A percentile compares a stretch with the other conserved stretches of the same genome.
Evolutionary conservation across 2,888 invertebrate genomes (phyloP).

Genomic region (Eueremaeus valkanovi): DNA sequence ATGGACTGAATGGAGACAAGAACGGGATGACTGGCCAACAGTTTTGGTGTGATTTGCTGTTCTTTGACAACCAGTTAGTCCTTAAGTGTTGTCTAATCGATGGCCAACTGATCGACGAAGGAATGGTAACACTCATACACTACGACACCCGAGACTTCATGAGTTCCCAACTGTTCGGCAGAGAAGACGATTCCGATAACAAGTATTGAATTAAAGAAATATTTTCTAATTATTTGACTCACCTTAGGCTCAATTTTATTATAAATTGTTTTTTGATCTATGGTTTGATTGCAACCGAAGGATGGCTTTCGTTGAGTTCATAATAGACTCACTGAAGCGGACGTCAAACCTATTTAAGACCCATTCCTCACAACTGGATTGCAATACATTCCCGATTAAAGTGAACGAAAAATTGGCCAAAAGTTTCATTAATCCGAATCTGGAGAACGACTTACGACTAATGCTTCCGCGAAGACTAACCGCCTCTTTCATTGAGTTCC

Average conservation of each 20-base stretch:
- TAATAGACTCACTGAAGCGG: conserved; percentile 26
- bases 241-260: too few relatives aligned
- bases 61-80: not conserved
- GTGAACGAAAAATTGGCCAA: not conserved
- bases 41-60: conserved; percentile 5
- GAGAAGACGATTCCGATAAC: conserved; percentile 20
- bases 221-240: too few relatives aligned
- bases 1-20: not conserved
- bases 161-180: conserved; percentile 38
- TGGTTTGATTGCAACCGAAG: not conserved
- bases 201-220: not conserved
- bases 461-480: conserved; percentile 31
- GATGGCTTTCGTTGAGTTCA: conserved; percentile 39
- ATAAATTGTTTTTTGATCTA: not conserved
- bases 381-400: conserved; percentile 3
- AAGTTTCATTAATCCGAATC: not conserved
- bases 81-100: conserved; percentile 16
- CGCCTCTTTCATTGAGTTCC: conserved; percentile 30
- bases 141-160: conserved; percentile 40
- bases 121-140: conserved; percentile 35
- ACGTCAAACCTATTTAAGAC: conserved; percentile 20
- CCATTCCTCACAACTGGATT: not conserved
- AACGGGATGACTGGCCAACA: not conserved
- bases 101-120: conserved; percentile 6
- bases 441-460: not conserved